Conservation (phyloP, 2,797 vertebrate species). For the Esox lucius region DNA sequence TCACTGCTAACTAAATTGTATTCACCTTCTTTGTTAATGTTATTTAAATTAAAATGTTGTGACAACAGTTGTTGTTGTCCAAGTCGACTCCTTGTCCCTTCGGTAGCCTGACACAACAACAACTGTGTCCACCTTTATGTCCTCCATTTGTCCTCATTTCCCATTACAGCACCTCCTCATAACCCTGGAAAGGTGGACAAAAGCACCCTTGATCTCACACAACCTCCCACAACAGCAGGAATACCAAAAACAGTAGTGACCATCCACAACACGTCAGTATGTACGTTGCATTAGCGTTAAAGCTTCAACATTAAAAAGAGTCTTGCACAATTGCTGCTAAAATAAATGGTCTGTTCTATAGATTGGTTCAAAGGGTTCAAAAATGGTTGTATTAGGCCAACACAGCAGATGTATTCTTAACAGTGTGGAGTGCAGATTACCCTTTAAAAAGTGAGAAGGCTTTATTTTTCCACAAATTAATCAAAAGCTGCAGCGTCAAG, state of each 20-base stretch:
- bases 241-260: not conserved
- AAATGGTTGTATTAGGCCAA: not conserved
- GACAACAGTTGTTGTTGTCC: no score
- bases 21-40: no score
- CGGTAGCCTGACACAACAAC: conserved; percentile 16
- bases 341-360: not conserved
- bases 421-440: not conserved
- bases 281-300: not conserved
- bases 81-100: conserved; percentile 30
- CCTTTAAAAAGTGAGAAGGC: not conserved
- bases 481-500: conserved; percentile 58
- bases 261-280: not conserved
- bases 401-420: not conserved
- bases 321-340: not conserved
- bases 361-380: not conserved
- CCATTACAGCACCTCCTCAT: not conserved
- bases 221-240: not conserved
- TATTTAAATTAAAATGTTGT: no score
- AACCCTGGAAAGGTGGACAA: not conserved
- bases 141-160: not conserved
- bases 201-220: not conserved
- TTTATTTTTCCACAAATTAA: conserved; percentile 31
- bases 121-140: conserved; percentile 10
- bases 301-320: not conserved
- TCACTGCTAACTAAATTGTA: no score